Conservation (phyloP, 1,140 invertebrate genomes). For the Gryon sp. region DNA sequence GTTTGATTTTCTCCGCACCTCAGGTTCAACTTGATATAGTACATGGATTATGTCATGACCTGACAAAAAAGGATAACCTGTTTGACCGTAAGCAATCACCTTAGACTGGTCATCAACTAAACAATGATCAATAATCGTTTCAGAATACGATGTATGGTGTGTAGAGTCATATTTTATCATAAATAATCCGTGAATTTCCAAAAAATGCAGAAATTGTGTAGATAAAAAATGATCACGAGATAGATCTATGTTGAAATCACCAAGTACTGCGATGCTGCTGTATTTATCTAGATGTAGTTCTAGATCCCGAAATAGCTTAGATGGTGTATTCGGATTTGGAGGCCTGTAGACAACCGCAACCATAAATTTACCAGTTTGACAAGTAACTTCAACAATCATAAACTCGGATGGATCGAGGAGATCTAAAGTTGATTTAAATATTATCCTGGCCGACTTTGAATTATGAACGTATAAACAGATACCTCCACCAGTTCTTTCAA, state of each 20-base stretch:
- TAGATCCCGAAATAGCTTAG: background rate
- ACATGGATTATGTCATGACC: conserved; percentile 4
- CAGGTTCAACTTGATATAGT: background rate
- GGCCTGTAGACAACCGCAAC: background rate
- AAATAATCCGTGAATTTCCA: too few relatives aligned
- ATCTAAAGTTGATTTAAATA: background rate
- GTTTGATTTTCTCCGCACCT: too few relatives aligned
- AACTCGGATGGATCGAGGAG: background rate
- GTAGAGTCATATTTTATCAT: too few relatives aligned
- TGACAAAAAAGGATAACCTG: conserved; percentile 5
- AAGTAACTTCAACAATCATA: background rate
- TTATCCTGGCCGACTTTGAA: background rate
- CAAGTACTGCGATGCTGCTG: background rate
- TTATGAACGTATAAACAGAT: background rate
- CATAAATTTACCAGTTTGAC: background rate
- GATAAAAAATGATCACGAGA: background rate
- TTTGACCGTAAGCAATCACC: background rate
- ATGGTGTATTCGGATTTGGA: background rate
- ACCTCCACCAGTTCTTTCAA: background rate
- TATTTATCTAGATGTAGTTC: too few relatives aligned
- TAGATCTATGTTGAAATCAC: too few relatives aligned
- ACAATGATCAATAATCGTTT: too few relatives aligned
- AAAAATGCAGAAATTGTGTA: too few relatives aligned
- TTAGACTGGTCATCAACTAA: too few relatives aligned
- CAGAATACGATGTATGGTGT: too few relatives aligned